Evolutionary conservation across 37 sponge, comb jelly and placozoan genomes (phyloP).

Genomic region (Tethya wilhelma): DNA sequence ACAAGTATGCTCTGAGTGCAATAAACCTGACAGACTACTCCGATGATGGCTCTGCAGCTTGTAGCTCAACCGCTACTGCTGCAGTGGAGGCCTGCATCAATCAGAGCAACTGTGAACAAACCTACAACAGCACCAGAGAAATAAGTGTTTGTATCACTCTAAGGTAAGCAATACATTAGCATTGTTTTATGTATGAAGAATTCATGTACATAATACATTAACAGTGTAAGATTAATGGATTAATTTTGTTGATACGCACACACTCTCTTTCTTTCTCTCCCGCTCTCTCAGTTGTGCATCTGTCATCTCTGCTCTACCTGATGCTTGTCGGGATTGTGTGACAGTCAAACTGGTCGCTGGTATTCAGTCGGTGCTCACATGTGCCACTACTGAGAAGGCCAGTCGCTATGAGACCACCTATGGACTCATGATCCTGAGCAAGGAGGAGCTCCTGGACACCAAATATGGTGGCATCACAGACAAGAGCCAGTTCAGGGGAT

Average conservation of each 20-base stretch:
- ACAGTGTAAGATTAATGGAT: no score
- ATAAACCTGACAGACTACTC: not conserved
- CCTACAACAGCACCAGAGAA: no score
- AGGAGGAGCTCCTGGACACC: conserved; percentile 6
- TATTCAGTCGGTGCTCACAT: not conserved
- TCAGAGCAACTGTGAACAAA: no score
- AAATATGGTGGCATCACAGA: not conserved
- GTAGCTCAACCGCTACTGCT: no score
- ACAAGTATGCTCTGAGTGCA: conserved; percentile 18
- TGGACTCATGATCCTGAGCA: conserved; percentile 23
- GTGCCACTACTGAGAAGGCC: not conserved
- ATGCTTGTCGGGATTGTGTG: not conserved
- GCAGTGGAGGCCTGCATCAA: no score
- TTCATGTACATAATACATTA: no score
- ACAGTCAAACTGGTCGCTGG: not conserved
- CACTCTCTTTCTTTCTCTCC: no score
- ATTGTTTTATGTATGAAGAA: no score
- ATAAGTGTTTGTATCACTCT: no score
- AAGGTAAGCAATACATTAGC: no score
- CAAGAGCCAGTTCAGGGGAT: conserved; percentile 1
- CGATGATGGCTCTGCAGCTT: no score
- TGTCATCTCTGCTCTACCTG: not conserved
- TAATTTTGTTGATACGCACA: no score
- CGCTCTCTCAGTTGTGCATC: not conserved
- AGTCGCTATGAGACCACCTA: conserved; percentile 11